phyloP scores from a whole-genome alignment of 2,797 vertebrate species.

The Pyrocephalus nanus region DNA sequence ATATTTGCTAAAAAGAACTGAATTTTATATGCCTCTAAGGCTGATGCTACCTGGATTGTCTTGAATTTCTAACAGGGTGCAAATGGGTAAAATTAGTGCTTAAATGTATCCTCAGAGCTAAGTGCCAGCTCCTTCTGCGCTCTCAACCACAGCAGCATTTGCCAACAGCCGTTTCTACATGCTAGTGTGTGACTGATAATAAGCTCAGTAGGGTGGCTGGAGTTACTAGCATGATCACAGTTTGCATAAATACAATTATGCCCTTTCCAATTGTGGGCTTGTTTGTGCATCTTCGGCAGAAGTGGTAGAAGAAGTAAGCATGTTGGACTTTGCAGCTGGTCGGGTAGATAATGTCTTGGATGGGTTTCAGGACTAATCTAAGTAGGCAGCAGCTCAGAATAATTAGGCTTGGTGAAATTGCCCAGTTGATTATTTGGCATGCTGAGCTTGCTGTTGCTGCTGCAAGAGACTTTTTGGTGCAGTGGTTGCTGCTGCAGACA shows the following conservation, averaged over 20 bases:
- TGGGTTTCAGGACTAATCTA: conserved; percentile 19
- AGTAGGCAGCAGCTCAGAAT: conserved; percentile 31
- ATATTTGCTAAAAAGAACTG: not conserved
- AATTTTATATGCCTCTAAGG: not conserved
- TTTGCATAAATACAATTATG: not conserved
- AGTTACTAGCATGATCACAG: not conserved
- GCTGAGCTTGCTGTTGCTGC: conserved; percentile 25
- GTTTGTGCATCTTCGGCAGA: not conserved
- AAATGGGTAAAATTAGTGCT: not conserved
- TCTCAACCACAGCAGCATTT: not conserved
- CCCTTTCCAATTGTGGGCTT: not conserved
- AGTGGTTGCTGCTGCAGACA: not conserved
- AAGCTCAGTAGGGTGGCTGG: not conserved
- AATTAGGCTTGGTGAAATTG: conserved; percentile 19
- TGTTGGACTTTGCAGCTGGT: not conserved
- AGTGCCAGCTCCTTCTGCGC: not conserved
- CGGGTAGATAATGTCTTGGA: not conserved
- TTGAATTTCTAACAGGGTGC: not conserved
- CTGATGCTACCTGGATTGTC: not conserved
- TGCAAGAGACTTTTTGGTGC: not conserved
- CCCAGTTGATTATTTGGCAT: conserved; percentile 5
- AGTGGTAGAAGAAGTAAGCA: not conserved
- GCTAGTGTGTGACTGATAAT: not conserved
- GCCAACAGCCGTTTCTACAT: not conserved
- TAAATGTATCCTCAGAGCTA: not conserved